These are phyloP conservation scores for Oncopodura yosiiana DNA, from an alignment of 1,140 invertebrate species.

Conservation along the genomic window DNA sequence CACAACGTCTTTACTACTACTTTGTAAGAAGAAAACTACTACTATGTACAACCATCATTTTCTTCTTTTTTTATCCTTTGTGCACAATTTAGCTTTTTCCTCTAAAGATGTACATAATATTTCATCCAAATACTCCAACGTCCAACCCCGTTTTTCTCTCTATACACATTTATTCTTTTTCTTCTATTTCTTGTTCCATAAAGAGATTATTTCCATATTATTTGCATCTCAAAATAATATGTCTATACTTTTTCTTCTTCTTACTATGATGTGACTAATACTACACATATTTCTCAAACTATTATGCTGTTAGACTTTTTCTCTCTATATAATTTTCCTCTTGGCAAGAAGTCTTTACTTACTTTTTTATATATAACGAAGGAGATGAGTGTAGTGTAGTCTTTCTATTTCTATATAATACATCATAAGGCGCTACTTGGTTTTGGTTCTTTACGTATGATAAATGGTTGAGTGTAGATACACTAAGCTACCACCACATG, in stretches of 20 bases:
- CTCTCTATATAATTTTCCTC: conserved; percentile 1
- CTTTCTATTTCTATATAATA: too few species aligned
- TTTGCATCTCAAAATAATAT: conserved; percentile 24
- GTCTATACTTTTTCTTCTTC: too few species aligned
- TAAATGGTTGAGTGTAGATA: too few species aligned
- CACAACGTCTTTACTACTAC: conserved; percentile 12
- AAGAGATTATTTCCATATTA: conserved; percentile 30
- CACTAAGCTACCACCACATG: too few species aligned
- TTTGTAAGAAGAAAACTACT: not conserved
- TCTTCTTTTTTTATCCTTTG: not conserved
- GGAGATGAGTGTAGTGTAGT: too few species aligned
- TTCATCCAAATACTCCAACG: not conserved
- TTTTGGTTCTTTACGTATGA: too few species aligned
- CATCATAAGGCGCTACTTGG: too few species aligned
- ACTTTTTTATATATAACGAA: too few species aligned
- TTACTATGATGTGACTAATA: too few species aligned
- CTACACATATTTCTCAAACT: conserved; percentile 6
- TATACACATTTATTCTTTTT: not conserved
- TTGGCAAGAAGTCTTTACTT: not conserved
- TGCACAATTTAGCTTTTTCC: too few species aligned
- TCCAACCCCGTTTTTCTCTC: not conserved
- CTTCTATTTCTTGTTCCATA: conserved; percentile 8
- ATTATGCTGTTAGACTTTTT: not conserved
- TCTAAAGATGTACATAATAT: not conserved
- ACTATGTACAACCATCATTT: not conserved